Evolutionary conservation across 2,888 invertebrate species (phyloP).

Genomic region (Apocheima hispidaria): DNA sequence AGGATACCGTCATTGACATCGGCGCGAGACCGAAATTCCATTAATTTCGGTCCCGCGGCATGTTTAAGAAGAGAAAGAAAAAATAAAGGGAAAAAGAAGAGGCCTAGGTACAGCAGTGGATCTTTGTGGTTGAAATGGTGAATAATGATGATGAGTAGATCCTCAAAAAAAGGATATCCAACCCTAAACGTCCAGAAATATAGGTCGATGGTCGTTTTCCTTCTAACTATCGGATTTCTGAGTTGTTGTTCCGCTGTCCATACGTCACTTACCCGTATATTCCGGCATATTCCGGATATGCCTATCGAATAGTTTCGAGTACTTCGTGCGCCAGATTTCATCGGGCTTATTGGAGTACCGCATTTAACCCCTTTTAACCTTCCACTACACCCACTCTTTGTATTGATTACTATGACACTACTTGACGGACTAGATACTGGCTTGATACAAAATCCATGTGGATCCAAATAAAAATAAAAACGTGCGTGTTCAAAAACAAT

Average conservation of each 20-base stretch:
- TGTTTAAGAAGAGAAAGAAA: no score
- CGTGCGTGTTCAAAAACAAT: conserved; percentile 2
- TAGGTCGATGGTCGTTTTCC: conserved; percentile 29
- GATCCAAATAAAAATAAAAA: not conserved
- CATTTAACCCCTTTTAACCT: no score
- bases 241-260: conserved; percentile 27
- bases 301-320: conserved; percentile 21
- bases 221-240: conserved; percentile 26
- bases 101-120: no score
- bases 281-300: conserved; percentile 12
- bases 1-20: no score
- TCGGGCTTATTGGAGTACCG: conserved; percentile 11
- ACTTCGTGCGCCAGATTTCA: conserved; percentile 17
- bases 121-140: no score
- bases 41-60: no score
- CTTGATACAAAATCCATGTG: not conserved
- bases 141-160: no score
- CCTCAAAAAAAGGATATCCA: no score
- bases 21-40: no score
- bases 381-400: not conserved
- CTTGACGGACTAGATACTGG: not conserved
- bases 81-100: no score
- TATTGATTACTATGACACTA: not conserved
- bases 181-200: conserved; percentile 7
- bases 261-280: conserved; percentile 28